phyloP scores from a whole-genome alignment of 2,797 vertebrate genomes.

The Pangasius krempfi region DNA sequence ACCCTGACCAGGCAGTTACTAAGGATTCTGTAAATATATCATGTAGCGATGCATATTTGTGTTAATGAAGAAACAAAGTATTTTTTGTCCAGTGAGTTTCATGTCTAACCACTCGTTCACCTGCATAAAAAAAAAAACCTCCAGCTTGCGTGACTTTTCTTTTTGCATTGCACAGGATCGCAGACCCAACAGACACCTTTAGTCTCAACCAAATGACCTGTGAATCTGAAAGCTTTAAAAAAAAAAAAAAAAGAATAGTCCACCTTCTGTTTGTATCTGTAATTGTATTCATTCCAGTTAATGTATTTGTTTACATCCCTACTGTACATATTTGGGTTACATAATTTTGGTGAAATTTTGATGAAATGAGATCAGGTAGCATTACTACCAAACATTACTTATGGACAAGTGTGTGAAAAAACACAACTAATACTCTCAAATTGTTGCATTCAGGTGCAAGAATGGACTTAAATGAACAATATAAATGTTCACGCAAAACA shows the following conservation, averaged over 20 bases:
- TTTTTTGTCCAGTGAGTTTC: neutral
- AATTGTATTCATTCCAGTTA: neutral
- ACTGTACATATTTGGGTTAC: neutral
- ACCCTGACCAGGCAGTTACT: neutral
- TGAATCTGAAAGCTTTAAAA: neutral
- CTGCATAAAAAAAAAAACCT: neutral
- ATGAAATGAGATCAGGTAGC: neutral
- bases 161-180: neutral
- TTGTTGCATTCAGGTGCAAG: neutral
- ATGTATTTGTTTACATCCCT: neutral
- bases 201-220: too few species aligned
- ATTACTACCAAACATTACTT: neutral
- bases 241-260: too few species aligned
- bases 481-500: neutral
- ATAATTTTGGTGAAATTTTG: neutral
- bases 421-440: neutral
- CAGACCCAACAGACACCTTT: neutral
- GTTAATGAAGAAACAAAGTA: neutral
- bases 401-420: neutral
- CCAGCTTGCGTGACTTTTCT: neutral
- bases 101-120: too few species aligned
- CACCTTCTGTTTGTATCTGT: too few species aligned
- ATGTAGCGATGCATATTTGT: neutral
- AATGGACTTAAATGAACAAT: neutral
- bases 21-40: constrained; percentile 1